Percentiles rank a stretch among this genome's conserved stretches.
Conservation (phyloP, 2,113 vertebrate species). For the Falcunculus frontatus region DNA sequence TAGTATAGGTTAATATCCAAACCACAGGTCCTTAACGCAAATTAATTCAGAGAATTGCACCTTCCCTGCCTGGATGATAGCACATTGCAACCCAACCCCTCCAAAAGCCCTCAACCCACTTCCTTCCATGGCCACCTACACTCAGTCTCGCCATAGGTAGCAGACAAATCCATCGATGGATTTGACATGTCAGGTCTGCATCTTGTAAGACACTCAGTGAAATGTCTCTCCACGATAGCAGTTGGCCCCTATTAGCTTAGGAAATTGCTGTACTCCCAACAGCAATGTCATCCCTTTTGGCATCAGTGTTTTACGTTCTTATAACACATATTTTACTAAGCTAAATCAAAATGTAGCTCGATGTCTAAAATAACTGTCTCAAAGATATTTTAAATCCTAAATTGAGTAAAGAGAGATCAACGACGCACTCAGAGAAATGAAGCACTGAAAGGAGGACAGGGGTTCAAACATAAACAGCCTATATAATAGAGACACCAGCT, state of each 20-base stretch:
- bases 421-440: neutral
- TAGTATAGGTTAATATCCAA: neutral
- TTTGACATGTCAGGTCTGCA: accelerated
- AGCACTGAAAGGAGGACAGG: neutral
- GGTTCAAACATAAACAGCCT: neutral
- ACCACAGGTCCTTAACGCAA: neutral
- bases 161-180: neutral
- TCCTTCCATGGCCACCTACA: neutral
- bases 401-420: neutral
- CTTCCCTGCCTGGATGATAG: neutral
- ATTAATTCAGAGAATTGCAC: neutral
- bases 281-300: neutral
- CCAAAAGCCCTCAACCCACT: accelerated
- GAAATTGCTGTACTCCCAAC: neutral
- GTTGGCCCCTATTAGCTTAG: neutral
- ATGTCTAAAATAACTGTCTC: neutral
- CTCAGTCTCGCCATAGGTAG: neutral
- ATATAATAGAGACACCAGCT: neutral
- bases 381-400: neutral
- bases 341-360: neutral
- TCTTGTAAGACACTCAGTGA: neutral
- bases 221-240: neutral
- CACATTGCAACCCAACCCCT: accelerated
- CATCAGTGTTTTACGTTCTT: neutral
- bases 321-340: neutral